Evolutionary conservation across 2,888 invertebrate genomes (phyloP), one percentile per base, ranked within the genome.

Genomic region (Allacma fusca): DNA sequence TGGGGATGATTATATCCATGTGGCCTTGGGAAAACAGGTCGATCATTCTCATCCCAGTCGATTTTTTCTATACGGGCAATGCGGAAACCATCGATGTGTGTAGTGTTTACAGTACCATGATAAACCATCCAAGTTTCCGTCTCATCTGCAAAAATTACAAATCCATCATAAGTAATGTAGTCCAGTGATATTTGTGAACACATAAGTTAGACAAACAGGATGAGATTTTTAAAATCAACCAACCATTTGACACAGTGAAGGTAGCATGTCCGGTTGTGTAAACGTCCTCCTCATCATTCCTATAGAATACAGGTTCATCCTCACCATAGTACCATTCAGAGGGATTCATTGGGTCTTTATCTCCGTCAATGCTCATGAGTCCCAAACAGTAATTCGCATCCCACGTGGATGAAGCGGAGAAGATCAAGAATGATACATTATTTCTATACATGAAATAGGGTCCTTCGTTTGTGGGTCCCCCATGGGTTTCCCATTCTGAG

Each of bases 91-190:
- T n/a, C n/a, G n/a, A n/a, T n/a, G n/a, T n/a, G n/a, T n/a, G n/a
- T n/a, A n/a, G n/a, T n/a, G n/a, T n/a, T n/a, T n/a, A n/a, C n/a
- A n/a, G n/a, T n/a, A n/a, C n/a, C n/a, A n/a, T n/a, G n/a, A n/a
- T n/a, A n/a, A n/a, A n/a, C n/a, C n/a, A n/a, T n/a, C n/a, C n/a
- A n/a, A n/a, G n/a, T n/a, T n/a, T n/a, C n/a, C n/a, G 77, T 34
- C 80, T 67, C 70, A 77, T 80, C n/a, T 80, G 80, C 28, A 78
- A 69, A 0, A 80, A 43, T 1, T 80, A 80, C 23, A 80, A 74
- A 26, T 79, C 40, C 40, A 13, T 40, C 13, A 40, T 13, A 40
- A 40, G 5, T 40, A 40, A 40, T 40, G 40, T 40, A 40, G 13
- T 40, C 5, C 5, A 40, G 13, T 40, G 5, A 40, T 9, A 40